Percentiles rank a stretch among this genome's conserved stretches.
These are phyloP conservation scores for Hemicentrotus pulcherrimus DNA, from an alignment of 35 echinoderm and acorn worm species.

Conservation along the genomic window DNA sequence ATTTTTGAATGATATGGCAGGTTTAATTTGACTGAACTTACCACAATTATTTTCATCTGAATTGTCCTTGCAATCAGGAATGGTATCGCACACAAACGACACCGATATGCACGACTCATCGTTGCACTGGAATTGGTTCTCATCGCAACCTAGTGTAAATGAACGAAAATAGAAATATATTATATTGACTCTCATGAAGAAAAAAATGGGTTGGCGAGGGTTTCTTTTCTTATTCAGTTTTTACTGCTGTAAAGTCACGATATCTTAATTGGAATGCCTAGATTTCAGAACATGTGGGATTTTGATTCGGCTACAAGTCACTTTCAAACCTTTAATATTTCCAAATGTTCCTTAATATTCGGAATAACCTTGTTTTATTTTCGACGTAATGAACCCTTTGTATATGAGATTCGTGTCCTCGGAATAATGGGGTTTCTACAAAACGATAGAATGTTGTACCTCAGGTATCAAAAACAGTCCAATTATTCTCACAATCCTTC, in stretches of 20 bases:
- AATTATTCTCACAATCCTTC: too few relatives aligned
- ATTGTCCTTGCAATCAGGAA: conserved; percentile 30
- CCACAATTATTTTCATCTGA: conserved; percentile 60
- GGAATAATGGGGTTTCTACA: background rate
- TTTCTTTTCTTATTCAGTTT: background rate
- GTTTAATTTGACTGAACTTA: background rate
- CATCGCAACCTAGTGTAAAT: background rate
- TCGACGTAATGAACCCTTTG: too few relatives aligned
- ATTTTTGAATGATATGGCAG: background rate
- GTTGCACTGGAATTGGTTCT: conserved; percentile 7
- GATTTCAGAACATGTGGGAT: background rate
- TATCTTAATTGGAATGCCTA: background rate
- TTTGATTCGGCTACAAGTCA: background rate
- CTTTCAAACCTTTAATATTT: too few relatives aligned
- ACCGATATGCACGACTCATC: conserved; percentile 50
- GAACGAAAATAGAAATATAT: background rate
- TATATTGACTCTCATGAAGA: background rate
- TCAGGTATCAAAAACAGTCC: background rate
- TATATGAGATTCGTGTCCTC: too few relatives aligned
- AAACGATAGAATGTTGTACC: background rate
- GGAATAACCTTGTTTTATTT: too few relatives aligned
- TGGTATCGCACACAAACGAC: conserved; percentile 51
- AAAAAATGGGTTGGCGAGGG: background rate
- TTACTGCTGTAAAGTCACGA: background rate
- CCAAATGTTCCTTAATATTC: too few relatives aligned